A percentile compares a stretch with the other conserved stretches of the same genome.
Conservation (phyloP, 2,888 invertebrate genomes). For the Anthoptus insignis region DNA sequence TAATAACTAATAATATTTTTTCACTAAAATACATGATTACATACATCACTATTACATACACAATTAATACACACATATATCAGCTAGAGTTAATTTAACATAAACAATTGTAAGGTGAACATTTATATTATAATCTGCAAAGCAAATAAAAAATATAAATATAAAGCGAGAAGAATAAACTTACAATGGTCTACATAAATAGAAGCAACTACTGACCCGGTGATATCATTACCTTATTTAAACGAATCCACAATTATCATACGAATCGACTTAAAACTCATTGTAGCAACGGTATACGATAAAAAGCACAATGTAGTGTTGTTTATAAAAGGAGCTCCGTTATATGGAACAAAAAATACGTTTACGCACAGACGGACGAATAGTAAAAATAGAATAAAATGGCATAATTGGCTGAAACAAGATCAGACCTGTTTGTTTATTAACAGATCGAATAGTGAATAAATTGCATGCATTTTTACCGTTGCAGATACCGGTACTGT, state of each 20-base stretch:
- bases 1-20: too few species aligned
- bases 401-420: conserved; percentile 50
- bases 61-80: too few species aligned
- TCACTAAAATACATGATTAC: too few species aligned
- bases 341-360: conserved; percentile 50
- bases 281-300: conserved; percentile 31
- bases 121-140: too few species aligned
- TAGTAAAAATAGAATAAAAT: conserved; percentile 53
- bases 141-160: too few species aligned
- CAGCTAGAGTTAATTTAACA: too few species aligned
- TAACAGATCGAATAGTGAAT: conserved; percentile 57
- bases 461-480: conserved; percentile 60
- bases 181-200: conserved; percentile 10
- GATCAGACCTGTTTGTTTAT: conserved; percentile 52
- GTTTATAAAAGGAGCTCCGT: conserved; percentile 48
- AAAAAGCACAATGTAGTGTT: conserved; percentile 32
- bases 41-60: too few species aligned
- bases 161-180: too few species aligned
- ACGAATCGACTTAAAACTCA: conserved; percentile 18
- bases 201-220: conserved; percentile 30
- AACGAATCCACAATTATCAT: conserved; percentile 34
- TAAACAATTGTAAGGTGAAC: too few species aligned
- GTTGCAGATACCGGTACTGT: conserved; percentile 63
- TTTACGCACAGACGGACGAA: conserved; percentile 53
- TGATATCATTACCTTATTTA: conserved; percentile 35